Conservation (phyloP, 1,140 invertebrate genomes). For the Zaprionus nigranus region DNA sequence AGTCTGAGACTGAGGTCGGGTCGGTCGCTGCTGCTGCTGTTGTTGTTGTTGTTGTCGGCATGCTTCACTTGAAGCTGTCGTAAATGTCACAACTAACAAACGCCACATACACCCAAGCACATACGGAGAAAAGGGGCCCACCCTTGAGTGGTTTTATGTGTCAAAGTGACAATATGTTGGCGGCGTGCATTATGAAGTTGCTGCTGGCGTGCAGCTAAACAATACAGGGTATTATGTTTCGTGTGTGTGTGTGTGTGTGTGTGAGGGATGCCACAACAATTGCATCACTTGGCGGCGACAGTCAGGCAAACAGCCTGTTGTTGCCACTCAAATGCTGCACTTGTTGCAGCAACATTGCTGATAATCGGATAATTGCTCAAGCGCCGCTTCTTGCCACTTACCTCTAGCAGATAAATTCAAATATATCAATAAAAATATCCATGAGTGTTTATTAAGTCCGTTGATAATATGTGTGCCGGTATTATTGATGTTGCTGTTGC, state of each 20-base stretch:
- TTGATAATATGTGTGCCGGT: conserved; percentile 67
- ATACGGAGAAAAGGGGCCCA: conserved; percentile 32
- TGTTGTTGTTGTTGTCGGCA: conserved; percentile 37
- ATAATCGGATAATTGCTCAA: conserved; percentile 33
- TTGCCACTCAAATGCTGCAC: conserved; percentile 44
- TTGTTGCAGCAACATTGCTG: conserved; percentile 30
- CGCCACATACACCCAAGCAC: conserved; percentile 20
- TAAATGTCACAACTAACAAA: conserved; percentile 76
- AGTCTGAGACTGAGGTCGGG: conserved; percentile 55
- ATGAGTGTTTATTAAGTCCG: conserved; percentile 84
- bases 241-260: no score
- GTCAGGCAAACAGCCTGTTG: conserved; percentile 9
- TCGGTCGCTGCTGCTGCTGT: conserved; percentile 9
- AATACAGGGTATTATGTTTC: conserved; percentile 35
- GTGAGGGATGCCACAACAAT: conserved; percentile 37
- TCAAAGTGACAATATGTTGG: conserved; percentile 81
- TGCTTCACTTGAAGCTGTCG: conserved; percentile 75
- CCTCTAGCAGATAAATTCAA: conserved; percentile 85
- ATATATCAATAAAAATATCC: conserved; percentile 84
- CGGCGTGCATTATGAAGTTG: conserved; percentile 66
- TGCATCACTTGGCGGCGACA: conserved; percentile 14
- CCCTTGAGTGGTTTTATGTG: conserved; percentile 76
- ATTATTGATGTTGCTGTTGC: conserved; percentile 39
- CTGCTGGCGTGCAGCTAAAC: conserved; percentile 49
- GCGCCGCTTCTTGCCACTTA: conserved; percentile 53